Percentiles rank a stretch among this genome's conserved stretches.
Conservation (phyloP, 2,888 invertebrate species). For the Theretra japonica region DNA sequence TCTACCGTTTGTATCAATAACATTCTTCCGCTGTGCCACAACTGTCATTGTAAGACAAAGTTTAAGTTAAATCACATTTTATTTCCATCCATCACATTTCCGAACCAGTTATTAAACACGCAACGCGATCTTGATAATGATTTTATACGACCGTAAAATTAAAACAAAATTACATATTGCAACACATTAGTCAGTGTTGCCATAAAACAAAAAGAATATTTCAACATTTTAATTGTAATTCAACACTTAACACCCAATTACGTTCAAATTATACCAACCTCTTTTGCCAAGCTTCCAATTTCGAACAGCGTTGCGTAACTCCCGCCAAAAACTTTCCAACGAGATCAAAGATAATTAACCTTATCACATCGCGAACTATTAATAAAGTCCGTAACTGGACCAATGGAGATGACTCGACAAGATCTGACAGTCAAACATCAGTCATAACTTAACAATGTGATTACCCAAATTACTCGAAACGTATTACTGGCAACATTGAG, state of each 20-base stretch:
- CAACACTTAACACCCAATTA: background rate
- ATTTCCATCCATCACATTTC: background rate
- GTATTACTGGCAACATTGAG: background rate
- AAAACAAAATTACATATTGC: background rate
- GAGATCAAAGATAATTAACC: slow-evolving; percentile 17
- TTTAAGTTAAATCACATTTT: too few relatives aligned
- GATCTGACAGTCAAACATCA: slow-evolving; percentile 37
- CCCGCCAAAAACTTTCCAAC: slow-evolving; percentile 15
- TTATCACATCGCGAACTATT: slow-evolving; percentile 31
- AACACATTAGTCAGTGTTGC: slow-evolving; percentile 7
- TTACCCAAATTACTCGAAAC: slow-evolving; percentile 55
- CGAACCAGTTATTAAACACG: slow-evolving; percentile 4
- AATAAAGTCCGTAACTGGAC: slow-evolving; percentile 41
- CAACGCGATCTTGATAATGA: background rate
- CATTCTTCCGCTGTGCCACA: too few relatives aligned
- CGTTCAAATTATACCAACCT: background rate
- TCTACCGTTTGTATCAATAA: background rate
- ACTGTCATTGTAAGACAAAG: too few relatives aligned
- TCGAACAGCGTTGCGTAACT: background rate
- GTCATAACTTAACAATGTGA: slow-evolving; percentile 51
- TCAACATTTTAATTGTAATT: background rate
- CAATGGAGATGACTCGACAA: slow-evolving; percentile 33
- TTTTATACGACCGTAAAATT: background rate
- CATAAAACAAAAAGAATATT: background rate
- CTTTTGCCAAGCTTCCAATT: background rate